Evolutionary conservation across 2,113 vertebrate species (phyloP), one percentile per base, ranked within the genome.

Genomic region (Saguinus midas): DNA sequence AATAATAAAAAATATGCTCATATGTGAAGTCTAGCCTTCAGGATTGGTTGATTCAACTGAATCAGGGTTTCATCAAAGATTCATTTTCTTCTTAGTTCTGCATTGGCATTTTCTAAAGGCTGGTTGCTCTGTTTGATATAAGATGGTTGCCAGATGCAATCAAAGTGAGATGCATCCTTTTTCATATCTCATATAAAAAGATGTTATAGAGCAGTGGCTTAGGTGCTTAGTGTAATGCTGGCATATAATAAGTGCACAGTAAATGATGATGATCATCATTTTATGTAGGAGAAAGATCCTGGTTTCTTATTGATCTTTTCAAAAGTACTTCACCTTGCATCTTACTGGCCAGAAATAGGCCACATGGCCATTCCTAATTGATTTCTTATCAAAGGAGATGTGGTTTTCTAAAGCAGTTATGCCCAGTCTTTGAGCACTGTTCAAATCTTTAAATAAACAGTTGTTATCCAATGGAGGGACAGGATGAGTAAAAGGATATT

Each of bases 391-490:
- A 76, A 80, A 96, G 52, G 35, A 55, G 23, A 83, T 73, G 32
- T 82, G 21, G 10, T 93, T 93, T 91, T 40, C 91, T 91, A 86
- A 68, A 90, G 45, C 48, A 95, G 10, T 91, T 97, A 66, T 76
- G 27, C 11, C 50, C 58, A 88, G 37, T 91, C 45, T 95, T 83
- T 90, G 55, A 96, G 75, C 29, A 94, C 27, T 64, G 11, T 81
- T 94, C 75, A 92, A 25, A 75, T 88, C 25, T 4, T n/a, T 87
- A n/a, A 84, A 52, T 91, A 70, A 2, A 58, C 32, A 86, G 11
- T 93, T 79, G 16, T n/a, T 72, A 29, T 70, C 3, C 68, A 85
- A n/a, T 93, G 64, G 86, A 95, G 43, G 79, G 64, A 3, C 57
- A 32, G 32, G 40, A 14, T 87, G 27, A 68, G 29, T 94, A 73